A percentile compares a stretch with the other conserved stretches of the same genome.
phyloP scores from a whole-genome alignment of 2,113 vertebrate genomes.

The Gnathonemus longibarbis region DNA sequence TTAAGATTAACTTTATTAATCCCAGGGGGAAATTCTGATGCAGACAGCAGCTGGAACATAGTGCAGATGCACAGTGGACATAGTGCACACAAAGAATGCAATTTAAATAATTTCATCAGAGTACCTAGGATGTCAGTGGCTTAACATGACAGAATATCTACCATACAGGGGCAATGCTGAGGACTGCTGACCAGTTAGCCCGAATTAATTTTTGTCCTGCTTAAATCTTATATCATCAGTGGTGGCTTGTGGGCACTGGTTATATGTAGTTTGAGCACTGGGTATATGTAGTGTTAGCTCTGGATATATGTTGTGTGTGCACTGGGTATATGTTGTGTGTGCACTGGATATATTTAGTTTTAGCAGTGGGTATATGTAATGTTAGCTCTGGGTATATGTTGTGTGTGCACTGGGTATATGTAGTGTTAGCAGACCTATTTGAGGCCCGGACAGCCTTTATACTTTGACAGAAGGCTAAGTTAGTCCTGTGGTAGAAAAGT shows the following conservation, averaged over 20 bases:
- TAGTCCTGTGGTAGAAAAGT: not conserved
- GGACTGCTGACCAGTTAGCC: not conserved
- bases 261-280: not conserved
- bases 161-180: not conserved
- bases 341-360: not conserved
- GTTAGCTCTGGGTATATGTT: not conserved
- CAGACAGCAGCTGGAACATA: not conserved
- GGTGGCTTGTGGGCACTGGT: not conserved
- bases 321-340: not conserved
- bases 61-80: not conserved
- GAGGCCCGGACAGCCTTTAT: not conserved
- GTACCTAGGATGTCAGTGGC: not conserved
- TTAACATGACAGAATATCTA: not conserved
- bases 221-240: not conserved
- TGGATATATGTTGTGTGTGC: not conserved
- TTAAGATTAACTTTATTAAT: not conserved
- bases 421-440: not conserved
- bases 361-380: not conserved
- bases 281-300: not conserved
- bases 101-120: no score
- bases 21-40: not conserved
- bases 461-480: not conserved
- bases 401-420: not conserved
- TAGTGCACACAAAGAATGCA: no score
- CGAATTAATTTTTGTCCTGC: not conserved